Percentiles rank a stretch among this genome's conserved stretches.
Conservation (phyloP, 2,797 vertebrate genomes). For the Pygocentrus nattereri region DNA sequence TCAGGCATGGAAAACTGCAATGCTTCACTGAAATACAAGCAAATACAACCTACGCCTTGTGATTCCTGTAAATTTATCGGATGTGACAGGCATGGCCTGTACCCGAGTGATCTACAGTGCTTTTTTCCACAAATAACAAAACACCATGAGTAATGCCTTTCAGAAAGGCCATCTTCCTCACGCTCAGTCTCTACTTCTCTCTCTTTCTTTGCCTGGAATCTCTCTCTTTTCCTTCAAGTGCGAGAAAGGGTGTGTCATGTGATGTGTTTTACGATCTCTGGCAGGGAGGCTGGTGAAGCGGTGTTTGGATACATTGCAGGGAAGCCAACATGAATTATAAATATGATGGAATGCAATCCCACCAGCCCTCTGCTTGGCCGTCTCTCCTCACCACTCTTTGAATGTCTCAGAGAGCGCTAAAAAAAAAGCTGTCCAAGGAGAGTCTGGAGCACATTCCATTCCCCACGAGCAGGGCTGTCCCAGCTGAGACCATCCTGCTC, state of each 20-base stretch:
- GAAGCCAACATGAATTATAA: constrained; percentile 72
- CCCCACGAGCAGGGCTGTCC: constrained; percentile 48
- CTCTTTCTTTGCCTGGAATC: constrained; percentile 46
- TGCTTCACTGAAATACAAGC: constrained; percentile 32
- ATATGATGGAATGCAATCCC: constrained; percentile 69
- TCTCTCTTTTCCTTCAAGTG: constrained; percentile 51
- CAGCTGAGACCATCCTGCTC: constrained; percentile 38
- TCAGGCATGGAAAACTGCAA: constrained; percentile 47
- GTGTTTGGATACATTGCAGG: constrained; percentile 64
- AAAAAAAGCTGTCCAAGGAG: constrained; percentile 41
- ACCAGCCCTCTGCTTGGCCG: constrained; percentile 63
- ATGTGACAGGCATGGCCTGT: constrained; percentile 59
- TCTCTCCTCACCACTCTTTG: constrained; percentile 56
- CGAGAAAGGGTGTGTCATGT: constrained; percentile 62
- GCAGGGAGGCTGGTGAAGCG: constrained; percentile 59
- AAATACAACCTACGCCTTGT: constrained; percentile 48
- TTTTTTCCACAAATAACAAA: constrained; percentile 62
- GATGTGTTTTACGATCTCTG: constrained; percentile 73
- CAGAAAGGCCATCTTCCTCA: constrained; percentile 48
- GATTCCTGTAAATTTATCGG: constrained; percentile 65
- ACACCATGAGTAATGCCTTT: constrained; percentile 66
- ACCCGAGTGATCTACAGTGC: constrained; percentile 60
- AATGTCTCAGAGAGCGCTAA: constrained; percentile 56
- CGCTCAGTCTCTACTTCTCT: constrained; percentile 35
- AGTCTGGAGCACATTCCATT: constrained; percentile 64